Percentiles rank a stretch among this genome's conserved stretches.
These are phyloP conservation scores for Agrochola macilenta DNA, from an alignment of 2,888 invertebrate genomes.

Conservation along the genomic window DNA sequence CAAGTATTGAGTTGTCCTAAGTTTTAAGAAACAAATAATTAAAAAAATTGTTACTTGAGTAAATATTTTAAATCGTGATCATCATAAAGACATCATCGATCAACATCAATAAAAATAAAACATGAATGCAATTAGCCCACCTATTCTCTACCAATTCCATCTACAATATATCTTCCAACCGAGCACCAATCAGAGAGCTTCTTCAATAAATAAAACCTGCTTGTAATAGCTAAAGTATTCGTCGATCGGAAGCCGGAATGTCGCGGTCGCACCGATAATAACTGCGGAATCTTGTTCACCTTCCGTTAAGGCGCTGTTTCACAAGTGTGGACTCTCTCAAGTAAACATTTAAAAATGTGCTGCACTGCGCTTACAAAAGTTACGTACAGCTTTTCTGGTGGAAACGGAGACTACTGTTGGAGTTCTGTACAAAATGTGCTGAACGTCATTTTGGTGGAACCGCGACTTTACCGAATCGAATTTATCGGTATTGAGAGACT, in stretches of 20 bases:
- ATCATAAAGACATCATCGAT: background rate
- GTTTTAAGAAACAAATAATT: no score
- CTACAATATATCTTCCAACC: slow-evolving; percentile 1
- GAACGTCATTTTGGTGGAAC: no score
- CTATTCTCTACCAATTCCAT: background rate
- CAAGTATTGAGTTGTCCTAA: background rate
- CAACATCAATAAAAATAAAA: background rate
- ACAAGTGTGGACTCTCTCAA: no score
- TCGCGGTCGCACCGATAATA: slow-evolving; percentile 24
- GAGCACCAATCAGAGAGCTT: background rate
- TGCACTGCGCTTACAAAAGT: no score
- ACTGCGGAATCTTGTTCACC: slow-evolving; percentile 45
- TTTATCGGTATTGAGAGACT: slow-evolving; percentile 10
- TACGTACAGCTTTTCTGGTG: no score
- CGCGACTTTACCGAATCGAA: background rate
- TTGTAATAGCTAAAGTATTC: slow-evolving; percentile 21
- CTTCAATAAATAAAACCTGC: slow-evolving; percentile 36
- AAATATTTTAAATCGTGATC: background rate
- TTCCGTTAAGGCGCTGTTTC: slow-evolving; percentile 46
- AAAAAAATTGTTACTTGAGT: background rate
- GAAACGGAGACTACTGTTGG: no score
- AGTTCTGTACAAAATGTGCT: no score
- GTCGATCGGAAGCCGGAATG: slow-evolving; percentile 45
- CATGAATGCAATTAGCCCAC: background rate
- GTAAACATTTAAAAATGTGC: no score